Evolutionary conservation across 1,140 invertebrate species (phyloP).

Genomic region (Eurosta solidaginis): DNA sequence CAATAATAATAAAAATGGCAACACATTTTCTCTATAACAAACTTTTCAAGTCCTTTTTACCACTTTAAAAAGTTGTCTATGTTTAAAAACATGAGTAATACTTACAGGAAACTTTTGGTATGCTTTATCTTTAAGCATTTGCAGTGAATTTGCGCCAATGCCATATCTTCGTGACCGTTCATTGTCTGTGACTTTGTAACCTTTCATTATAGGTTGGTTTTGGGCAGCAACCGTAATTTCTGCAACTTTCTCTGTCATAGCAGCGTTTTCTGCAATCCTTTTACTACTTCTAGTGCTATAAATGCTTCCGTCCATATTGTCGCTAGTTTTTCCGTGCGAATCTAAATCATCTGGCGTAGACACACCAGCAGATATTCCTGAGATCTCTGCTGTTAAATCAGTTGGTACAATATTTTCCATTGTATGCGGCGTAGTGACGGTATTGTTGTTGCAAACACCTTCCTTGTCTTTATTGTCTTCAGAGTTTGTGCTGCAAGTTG

Average conservation of each 20-base stretch:
- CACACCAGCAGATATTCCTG: no score
- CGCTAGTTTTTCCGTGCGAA: no score
- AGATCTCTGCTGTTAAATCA: no score
- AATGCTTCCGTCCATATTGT: no score
- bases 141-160: constrained; percentile 68
- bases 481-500: constrained; percentile 44
- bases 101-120: constrained; percentile 71
- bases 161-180: constrained; percentile 69
- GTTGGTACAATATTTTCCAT: no score
- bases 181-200: constrained; percentile 74
- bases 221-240: background rate
- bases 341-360: no score
- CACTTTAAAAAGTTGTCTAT: background rate
- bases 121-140: constrained; percentile 69
- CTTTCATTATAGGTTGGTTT: constrained; percentile 62
- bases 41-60: background rate
- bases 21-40: background rate
- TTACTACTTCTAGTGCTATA: background rate
- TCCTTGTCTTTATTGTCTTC: constrained; percentile 31
- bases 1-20: background rate
- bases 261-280: background rate
- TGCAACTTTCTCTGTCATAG: background rate
- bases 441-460: constrained; percentile 20
- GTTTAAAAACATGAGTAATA: constrained; percentile 33
- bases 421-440: no score